These are phyloP conservation scores for Megalops atlanticus DNA, from an alignment of 2,113 vertebrate species.

Conservation along the genomic window DNA sequence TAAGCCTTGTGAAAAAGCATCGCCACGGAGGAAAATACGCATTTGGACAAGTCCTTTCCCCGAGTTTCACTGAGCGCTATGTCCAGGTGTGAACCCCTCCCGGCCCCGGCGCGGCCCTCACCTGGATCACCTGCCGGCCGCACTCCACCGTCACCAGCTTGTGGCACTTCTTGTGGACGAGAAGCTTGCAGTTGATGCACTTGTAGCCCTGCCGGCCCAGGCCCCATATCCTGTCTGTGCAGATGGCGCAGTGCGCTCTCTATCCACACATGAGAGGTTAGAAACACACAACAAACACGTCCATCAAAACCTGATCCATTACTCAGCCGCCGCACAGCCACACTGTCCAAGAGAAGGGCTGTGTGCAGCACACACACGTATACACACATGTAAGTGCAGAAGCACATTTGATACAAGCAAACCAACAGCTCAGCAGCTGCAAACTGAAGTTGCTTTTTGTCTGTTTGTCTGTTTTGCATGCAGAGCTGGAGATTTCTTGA, in stretches of 20 bases:
- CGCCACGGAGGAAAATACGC: too few species aligned
- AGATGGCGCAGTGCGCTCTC: constrained; percentile 98
- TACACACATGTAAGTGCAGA: too few species aligned
- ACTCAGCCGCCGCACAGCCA: too few species aligned
- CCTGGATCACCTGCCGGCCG: constrained; percentile 76
- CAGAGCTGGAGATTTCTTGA: background rate
- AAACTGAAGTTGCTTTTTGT: background rate
- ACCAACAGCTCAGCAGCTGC: background rate
- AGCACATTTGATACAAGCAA: background rate
- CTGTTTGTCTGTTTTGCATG: background rate
- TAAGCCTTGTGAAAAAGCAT: too few species aligned
- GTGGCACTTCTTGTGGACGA: constrained; percentile 98
- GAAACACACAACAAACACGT: background rate
- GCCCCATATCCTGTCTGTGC: constrained; percentile 96
- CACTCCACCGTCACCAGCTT: constrained; percentile 91
- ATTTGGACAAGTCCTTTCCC: too few species aligned
- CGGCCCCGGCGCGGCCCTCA: constrained; percentile 31
- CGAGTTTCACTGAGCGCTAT: background rate
- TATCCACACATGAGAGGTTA: constrained; percentile 60
- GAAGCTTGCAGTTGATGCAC: constrained; percentile 97
- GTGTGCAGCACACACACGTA: too few species aligned
- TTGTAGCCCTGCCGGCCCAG: constrained; percentile 97
- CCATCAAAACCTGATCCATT: too few species aligned
- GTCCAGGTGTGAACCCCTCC: background rate
- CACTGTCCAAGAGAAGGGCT: too few species aligned